Conservation (phyloP, 2,113 vertebrate species). For the Daubentonia madagascariensis region DNA sequence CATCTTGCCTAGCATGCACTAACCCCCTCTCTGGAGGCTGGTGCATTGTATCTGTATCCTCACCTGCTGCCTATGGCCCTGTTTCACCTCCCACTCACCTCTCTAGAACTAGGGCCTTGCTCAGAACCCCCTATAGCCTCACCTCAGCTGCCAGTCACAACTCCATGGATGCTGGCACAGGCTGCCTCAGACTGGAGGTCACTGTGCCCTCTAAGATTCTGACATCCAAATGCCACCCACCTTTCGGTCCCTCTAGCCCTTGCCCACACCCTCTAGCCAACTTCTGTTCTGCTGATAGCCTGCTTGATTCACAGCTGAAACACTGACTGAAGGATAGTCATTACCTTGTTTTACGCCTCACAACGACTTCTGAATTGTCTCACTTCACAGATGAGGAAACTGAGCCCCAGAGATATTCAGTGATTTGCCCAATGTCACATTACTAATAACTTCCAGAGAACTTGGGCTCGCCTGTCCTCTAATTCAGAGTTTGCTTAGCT, state of each 20-base stretch:
- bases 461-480: neutral
- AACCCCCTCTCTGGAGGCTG: neutral
- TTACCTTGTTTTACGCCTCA: neutral
- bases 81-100: neutral
- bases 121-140: neutral
- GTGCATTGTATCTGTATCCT: neutral
- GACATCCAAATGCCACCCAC: neutral
- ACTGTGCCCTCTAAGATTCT: neutral
- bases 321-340: neutral
- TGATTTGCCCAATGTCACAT: neutral
- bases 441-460: slow-evolving; percentile 21
- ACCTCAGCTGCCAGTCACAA: neutral
- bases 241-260: neutral
- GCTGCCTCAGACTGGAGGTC: neutral
- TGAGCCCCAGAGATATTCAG: neutral
- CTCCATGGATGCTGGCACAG: neutral
- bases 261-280: neutral
- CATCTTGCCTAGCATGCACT: too few species aligned
- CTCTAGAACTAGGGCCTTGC: neutral
- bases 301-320: neutral
- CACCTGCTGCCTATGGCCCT: neutral
- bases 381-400: neutral
- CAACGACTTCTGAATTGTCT: neutral
- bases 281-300: neutral
- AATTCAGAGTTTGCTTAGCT: neutral